These are phyloP conservation scores for Ceyx melanurus DNA, from an alignment of 2,113 vertebrate species.

Conservation along the genomic window DNA sequence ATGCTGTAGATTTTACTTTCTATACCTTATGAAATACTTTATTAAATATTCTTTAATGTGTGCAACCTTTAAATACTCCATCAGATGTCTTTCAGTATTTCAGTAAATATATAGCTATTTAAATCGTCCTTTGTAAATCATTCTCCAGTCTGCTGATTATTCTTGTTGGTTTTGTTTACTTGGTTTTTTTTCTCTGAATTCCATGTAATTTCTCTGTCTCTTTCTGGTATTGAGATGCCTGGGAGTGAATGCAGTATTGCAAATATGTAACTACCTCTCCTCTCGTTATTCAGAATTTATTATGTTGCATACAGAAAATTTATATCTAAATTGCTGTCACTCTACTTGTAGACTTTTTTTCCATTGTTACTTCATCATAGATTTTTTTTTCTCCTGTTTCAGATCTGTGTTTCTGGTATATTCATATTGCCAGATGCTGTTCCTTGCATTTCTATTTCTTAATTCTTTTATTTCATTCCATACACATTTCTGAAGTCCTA, in stretches of 20 bases:
- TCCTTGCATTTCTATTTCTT: background rate
- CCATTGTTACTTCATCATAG: background rate
- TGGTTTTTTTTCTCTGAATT: background rate
- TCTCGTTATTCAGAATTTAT: background rate
- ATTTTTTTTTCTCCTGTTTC: background rate
- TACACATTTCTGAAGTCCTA: background rate
- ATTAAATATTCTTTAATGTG: background rate
- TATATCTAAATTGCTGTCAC: background rate
- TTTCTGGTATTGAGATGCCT: background rate
- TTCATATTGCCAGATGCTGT: background rate
- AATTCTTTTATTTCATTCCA: background rate
- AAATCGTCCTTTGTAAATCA: background rate
- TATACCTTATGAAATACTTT: background rate
- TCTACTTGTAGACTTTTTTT: background rate
- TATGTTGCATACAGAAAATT: background rate
- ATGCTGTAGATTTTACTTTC: background rate
- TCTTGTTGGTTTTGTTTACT: background rate
- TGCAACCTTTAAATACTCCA: background rate
- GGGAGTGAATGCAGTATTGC: conserved; percentile 8
- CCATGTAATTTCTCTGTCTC: background rate
- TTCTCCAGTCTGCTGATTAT: background rate
- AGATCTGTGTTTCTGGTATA: background rate
- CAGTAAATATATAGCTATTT: background rate
- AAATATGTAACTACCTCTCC: background rate
- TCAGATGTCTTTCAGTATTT: background rate